Percentiles rank a stretch among this genome's conserved stretches.
phyloP scores from a whole-genome alignment of 2,113 vertebrate genomes.

The Hypocryptadius cinnamomeus region DNA sequence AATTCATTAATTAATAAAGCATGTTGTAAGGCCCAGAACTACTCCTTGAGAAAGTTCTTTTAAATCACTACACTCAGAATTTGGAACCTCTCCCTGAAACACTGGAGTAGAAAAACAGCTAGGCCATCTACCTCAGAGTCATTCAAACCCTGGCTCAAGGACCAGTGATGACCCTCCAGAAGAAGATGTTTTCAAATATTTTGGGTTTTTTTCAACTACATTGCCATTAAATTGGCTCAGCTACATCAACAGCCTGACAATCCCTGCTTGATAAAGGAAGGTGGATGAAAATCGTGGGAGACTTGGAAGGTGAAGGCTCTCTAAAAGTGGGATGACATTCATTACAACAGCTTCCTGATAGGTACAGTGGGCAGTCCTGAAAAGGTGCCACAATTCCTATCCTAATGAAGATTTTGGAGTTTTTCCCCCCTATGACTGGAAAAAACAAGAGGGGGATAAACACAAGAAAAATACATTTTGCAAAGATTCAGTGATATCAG shows the following conservation, averaged over 20 bases:
- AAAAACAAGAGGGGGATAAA: neutral
- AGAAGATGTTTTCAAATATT: neutral
- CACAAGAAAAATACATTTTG: neutral
- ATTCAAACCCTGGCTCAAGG: neutral
- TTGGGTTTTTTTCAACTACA: rapidly evolving
- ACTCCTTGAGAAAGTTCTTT: neutral
- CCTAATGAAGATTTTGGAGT: neutral
- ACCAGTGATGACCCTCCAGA: neutral
- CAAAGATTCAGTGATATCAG: neutral
- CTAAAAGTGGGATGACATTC: neutral
- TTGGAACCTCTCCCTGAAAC: neutral
- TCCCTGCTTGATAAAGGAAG: neutral
- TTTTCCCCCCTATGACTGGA: neutral
- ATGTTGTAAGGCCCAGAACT: neutral
- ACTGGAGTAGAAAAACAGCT: neutral
- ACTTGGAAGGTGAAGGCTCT: neutral
- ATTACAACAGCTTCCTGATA: neutral
- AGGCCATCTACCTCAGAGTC: neutral
- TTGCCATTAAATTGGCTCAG: neutral
- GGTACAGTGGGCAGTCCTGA: neutral
- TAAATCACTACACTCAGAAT: neutral
- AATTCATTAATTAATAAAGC: neutral
- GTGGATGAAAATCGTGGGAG: neutral
- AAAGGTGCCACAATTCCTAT: neutral
- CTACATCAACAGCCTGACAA: neutral